Evolutionary conservation across 23 tunicate genomes (phyloP).

Genomic region (Halocynthia aurantium): DNA sequence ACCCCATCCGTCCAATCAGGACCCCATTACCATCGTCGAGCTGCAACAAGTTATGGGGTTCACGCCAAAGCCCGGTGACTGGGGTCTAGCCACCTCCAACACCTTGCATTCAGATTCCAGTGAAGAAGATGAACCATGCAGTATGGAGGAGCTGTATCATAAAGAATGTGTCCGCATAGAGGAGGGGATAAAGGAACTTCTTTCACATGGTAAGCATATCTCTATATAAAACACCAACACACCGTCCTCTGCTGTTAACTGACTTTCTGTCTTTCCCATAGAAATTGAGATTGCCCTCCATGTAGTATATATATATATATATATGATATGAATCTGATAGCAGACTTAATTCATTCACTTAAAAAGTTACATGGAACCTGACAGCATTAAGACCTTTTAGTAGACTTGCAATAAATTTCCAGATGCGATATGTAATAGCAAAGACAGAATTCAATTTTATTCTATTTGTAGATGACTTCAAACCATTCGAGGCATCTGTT

Average conservation of each 20-base stretch:
- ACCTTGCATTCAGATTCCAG: neutral
- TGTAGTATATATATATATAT: no score
- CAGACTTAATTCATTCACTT: neutral
- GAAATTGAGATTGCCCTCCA: no score
- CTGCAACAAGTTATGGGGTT: constrained; percentile 1
- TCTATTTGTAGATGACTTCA: constrained; percentile 7
- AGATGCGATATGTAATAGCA: no score
- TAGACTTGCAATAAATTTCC: no score
- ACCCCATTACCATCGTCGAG: neutral
- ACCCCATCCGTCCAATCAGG: neutral
- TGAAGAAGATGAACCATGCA: neutral
- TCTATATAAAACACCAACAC: no score
- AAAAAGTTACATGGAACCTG: no score
- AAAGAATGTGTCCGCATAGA: constrained; percentile 4
- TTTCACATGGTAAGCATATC: neutral
- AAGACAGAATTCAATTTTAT: no score
- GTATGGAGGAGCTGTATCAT: neutral
- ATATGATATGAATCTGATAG: no score
- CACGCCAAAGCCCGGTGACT: neutral
- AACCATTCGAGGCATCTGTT: constrained; percentile 32
- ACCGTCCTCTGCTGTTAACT: no score
- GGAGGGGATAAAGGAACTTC: neutral
- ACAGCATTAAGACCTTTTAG: no score
- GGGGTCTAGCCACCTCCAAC: neutral
- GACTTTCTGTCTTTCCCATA: no score